Base-by-base conservation (phyloP, 2,888 invertebrate genomes). In the Drosophila anomalata region DNA sequence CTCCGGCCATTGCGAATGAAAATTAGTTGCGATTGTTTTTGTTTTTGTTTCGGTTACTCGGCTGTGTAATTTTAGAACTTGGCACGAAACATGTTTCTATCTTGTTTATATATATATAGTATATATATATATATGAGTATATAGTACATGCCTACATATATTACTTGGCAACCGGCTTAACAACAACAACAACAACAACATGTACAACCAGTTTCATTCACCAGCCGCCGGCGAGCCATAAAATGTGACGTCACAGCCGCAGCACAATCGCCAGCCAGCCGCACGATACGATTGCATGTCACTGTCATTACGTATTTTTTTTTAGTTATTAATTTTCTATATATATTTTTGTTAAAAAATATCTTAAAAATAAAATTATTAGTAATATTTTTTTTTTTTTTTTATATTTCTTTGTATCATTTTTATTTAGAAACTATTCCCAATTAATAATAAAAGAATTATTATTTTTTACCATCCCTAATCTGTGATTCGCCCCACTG, bases 11-110 rank as follows among this genome's bases (percentile, higher is more conserved):
- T 62, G 48, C 62, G 62, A 48, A 62, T 48, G 20, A n/a, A 55
- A 52, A 20, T 14, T 41, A 17, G 39, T 53, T 31, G 39, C 41
- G 41, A 41, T 67, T 52, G 12, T 12, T 36, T 47, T 41, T 54
- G n/a, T 60, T 72, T 41, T 56, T 50, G 46, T 63, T 57, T 52
- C 60, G 46, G 47, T 79, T 76, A 14, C 14, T 66, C 54, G 61
- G 58, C 66, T 74, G 66, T 77, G 79, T 79, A 79, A 82, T 86
- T 82, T 88, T 88, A 82, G 82, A 86, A 86, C 83, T 88, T 88
- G 88, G 83, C 88, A 73, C 72, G 57, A 65, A 69, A 60, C 69
- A 60, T 73, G 56, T 73, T 63, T 56, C 36, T 24, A 73, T 52
- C 42, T 55, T 41, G 48, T 20, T 29, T 39, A 12, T 48, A 51